A percentile compares a stretch with the other conserved stretches of the same genome.
Conservation (phyloP, 2,113 vertebrate genomes). For the Malurus melanocephalus region DNA sequence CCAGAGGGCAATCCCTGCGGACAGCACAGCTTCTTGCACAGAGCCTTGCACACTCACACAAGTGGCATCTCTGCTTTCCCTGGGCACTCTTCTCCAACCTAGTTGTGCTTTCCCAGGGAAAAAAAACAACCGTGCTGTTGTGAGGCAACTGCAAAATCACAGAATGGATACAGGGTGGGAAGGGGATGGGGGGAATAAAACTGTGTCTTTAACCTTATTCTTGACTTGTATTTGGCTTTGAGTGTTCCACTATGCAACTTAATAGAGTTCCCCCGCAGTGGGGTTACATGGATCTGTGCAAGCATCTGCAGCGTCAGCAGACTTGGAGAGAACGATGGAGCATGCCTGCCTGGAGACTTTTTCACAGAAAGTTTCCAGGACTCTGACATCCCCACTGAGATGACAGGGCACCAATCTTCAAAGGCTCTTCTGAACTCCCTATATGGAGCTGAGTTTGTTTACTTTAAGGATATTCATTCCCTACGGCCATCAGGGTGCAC, state of each 20-base stretch:
- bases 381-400: not conserved
- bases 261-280: not conserved
- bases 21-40: not conserved
- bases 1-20: fast-evolving
- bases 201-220: slow-evolving; percentile 25
- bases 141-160: not conserved
- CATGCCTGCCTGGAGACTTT: not conserved
- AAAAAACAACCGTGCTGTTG: not conserved
- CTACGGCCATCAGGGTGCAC: not conserved
- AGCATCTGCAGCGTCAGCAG: not conserved
- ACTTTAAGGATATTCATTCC: not conserved
- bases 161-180: not conserved
- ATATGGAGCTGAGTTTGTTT: not conserved
- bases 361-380: not conserved
- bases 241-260: slow-evolving; percentile 17
- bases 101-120: not conserved
- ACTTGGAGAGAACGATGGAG: not conserved
- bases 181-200: not conserved
- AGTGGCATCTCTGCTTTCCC: not conserved
- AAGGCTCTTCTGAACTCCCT: not conserved
- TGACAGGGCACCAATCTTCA: not conserved
- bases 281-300: not conserved
- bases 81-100: not conserved
- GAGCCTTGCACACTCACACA: fast-evolving
- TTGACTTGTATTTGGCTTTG: slow-evolving; percentile 9